phyloP scores from a whole-genome alignment of 1,140 invertebrate genomes.

The Scaptomyza graminum region DNA sequence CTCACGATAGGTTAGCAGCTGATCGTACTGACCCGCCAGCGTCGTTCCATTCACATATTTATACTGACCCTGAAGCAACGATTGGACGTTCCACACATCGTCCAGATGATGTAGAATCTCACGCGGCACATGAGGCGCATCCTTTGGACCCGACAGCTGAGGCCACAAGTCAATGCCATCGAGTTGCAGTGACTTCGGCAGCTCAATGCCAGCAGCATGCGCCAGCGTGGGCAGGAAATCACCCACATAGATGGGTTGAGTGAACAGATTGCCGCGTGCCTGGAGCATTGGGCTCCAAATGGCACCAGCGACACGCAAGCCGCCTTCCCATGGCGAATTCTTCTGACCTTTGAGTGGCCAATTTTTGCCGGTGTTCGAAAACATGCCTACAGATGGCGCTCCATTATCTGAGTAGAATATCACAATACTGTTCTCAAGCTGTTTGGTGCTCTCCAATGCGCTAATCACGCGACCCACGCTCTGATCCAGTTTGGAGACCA shows the following conservation, averaged over 20 bases:
- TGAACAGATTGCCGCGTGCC: slow-evolving; percentile 86
- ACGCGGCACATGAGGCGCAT: slow-evolving; percentile 82
- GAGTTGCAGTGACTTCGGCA: slow-evolving; percentile 74
- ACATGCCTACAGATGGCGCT: slow-evolving; percentile 88
- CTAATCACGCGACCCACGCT: slow-evolving; percentile 91
- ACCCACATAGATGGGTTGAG: slow-evolving; percentile 91
- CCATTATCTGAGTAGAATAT: slow-evolving; percentile 91
- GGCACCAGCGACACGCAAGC: slow-evolving; percentile 89
- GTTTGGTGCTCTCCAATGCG: slow-evolving; percentile 87
- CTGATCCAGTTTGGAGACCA: slow-evolving; percentile 94
- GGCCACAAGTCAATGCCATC: slow-evolving; percentile 91
- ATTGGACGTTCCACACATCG: slow-evolving; percentile 86
- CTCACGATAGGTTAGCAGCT: slow-evolving; percentile 83
- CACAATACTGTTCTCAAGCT: slow-evolving; percentile 90
- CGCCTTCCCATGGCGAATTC: slow-evolving; percentile 94
- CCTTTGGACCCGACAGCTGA: slow-evolving; percentile 83
- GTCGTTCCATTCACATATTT: slow-evolving; percentile 89
- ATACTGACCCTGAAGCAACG: slow-evolving; percentile 88
- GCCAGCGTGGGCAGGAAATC: slow-evolving; percentile 95
- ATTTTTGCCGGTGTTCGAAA: slow-evolving; percentile 93
- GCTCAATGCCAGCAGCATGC: slow-evolving; percentile 84
- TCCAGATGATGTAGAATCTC: slow-evolving; percentile 91
- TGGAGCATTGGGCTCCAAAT: slow-evolving; percentile 89
- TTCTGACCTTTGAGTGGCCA: slow-evolving; percentile 94
- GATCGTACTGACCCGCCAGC: slow-evolving; percentile 83